Conservation (phyloP, 1,140 invertebrate genomes). For the Monomorium pharaonis region DNA sequence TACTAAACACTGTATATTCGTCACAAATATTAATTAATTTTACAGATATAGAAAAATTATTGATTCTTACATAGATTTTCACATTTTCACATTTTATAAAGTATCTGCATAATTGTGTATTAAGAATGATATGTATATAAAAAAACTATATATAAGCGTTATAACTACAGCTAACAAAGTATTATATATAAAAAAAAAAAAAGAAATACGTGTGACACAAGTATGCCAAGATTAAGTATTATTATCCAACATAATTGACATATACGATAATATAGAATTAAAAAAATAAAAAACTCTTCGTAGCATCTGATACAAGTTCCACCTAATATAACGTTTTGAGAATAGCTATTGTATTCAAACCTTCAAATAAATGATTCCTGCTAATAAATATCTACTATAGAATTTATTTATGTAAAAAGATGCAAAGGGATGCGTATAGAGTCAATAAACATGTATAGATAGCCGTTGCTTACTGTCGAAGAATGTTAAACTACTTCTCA, state of each 20-base stretch:
- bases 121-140: too few relatives aligned
- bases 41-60: too few relatives aligned
- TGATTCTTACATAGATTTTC: too few relatives aligned
- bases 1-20: too few relatives aligned
- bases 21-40: too few relatives aligned
- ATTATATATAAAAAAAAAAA: too few relatives aligned
- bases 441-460: constrained; percentile 25
- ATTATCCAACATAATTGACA: not conserved
- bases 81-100: too few relatives aligned
- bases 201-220: too few relatives aligned
- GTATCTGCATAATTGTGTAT: too few relatives aligned
- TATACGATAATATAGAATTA: not conserved
- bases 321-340: not conserved
- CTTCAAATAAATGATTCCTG: not conserved
- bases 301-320: not conserved
- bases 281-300: not conserved
- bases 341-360: not conserved
- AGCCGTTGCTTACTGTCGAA: not conserved
- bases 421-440: not conserved
- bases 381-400: not conserved
- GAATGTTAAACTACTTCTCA: constrained; percentile 41
- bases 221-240: too few relatives aligned
- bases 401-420: constrained; percentile 31
- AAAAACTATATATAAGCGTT: too few relatives aligned
- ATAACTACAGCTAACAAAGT: too few relatives aligned